Base-by-base conservation (phyloP, 2,113 vertebrate species). In the Pangasianodon gigas region DNA sequence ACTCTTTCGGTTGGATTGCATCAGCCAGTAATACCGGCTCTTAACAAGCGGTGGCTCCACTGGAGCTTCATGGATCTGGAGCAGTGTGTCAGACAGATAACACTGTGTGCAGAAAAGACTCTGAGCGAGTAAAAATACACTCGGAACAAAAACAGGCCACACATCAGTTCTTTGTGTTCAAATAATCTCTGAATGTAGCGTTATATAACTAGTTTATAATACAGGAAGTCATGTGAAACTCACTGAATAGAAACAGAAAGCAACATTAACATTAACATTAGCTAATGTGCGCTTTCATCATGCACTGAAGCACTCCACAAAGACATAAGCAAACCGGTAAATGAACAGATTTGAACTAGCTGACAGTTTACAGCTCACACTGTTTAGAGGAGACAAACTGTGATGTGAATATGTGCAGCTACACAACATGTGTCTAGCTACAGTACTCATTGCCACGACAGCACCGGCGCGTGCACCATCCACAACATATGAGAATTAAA, bases 1-100 rank as follows among this genome's bases (percentile, higher is more conserved):
- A 2, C 41, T n/a, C 89, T 96, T 95, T 94, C 93, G 88, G 2
- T 26, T 14, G 0, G 92, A 95, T 96, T 96, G 95, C 96, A 95
- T 96, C 96, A 96, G 95, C 95, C 94, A 88, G 94, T 85, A 74
- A 69, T 88, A 18, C 71, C 69, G 32, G 32, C 3, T 46, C 14
- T 0, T 4, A 65, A 60, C 91, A 26, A 89, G 75, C 0, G 32
- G 19, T 8, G 93, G 91, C 93, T 92, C 93, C 92, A 92, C 91
- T 91, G 7, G 44, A 46, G 88, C 46, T 52, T 52, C 10, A 2
- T 21, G 60, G 60, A 67, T 1, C 74, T 74, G 37, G 18, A 29
- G 2, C 74, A 58, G 37, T 3, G 1, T 46, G n/a, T n/a, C 86
- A 46, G 10, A n/a, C 10, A 21, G 52, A 52, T 24, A 52, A 4